Percentiles rank a stretch among this genome's conserved stretches.
Evolutionary conservation across 2,888 invertebrate genomes (phyloP).

Genomic region (Synanthedon formicaeformis): DNA sequence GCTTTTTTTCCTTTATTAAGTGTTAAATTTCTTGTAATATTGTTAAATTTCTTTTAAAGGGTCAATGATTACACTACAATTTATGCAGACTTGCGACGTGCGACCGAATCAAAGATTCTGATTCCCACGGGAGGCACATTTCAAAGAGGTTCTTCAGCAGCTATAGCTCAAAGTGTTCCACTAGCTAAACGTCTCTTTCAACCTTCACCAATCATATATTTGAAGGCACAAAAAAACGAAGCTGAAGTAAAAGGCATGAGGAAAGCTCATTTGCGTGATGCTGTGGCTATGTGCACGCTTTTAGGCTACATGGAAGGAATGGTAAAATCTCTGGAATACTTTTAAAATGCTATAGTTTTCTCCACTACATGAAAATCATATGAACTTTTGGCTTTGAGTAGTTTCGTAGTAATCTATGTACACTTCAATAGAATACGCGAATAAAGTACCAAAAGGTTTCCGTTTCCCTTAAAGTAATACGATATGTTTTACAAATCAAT

Average conservation of each 20-base stretch:
- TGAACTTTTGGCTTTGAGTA: no score
- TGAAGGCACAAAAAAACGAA: slow-evolving; percentile 90
- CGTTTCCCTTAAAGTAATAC: no score
- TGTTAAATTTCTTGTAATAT: background rate
- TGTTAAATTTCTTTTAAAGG: slow-evolving; percentile 37
- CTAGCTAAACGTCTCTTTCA: slow-evolving; percentile 69
- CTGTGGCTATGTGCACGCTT: slow-evolving; percentile 89
- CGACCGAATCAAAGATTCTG: slow-evolving; percentile 73
- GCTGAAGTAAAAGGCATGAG: slow-evolving; percentile 86
- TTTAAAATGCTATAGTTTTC: no score
- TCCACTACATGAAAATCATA: no score
- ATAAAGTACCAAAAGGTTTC: no score
- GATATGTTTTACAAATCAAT: no score
- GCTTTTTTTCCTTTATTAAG: background rate
- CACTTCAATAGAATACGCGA: background rate
- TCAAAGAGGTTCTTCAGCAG: slow-evolving; percentile 79
- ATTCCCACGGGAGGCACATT: slow-evolving; percentile 78
- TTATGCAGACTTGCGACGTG: slow-evolving; percentile 76
- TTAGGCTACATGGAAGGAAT: slow-evolving; percentile 63
- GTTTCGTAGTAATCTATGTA: background rate
- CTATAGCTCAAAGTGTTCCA: slow-evolving; percentile 73
- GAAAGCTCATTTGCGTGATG: slow-evolving; percentile 87
- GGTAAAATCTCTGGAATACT: slow-evolving; percentile 11
- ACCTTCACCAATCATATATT: slow-evolving; percentile 84
- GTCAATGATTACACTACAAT: slow-evolving; percentile 77